Base-by-base conservation (phyloP, 2,797 vertebrate genomes). In the Manis crassicaudata region DNA sequence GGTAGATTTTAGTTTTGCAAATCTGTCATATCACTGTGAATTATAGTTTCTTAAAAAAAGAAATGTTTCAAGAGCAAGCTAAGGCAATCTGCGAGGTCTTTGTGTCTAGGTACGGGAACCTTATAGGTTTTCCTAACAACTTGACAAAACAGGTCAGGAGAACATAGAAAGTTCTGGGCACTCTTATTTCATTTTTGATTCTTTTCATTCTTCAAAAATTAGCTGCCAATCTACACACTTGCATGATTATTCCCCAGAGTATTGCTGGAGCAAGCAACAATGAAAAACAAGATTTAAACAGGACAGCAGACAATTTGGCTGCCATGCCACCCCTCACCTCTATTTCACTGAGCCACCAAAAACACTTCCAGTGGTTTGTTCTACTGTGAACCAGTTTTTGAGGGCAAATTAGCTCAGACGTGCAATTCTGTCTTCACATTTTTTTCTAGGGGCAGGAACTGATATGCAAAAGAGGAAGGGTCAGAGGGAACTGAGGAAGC, bases 191-290 rank as follows among this genome's bases (percentile, higher is more conserved):
- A 82, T 92, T 96, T 81, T 85, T 63, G 88, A 85, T 52, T 94
- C 92, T 97, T 95, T 95, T 88, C 97, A 90, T 58, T 90, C 96
- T 92, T 76, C 68, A 95, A 90, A 98, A 97, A 96, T 96, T 95
- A 97, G 91, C 93, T 96, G 90, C 92, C 96, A 92, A 58, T 96
- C 95, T 90, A 75, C 86, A 92, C 70, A 9, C 65, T 79, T 92
- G 94, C 86, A 17, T 50, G 65, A 77, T 92, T 88, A 95, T n/a
- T 60, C 92, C 72, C 58, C 84, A 35, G 96, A 82, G 88, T 35
- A 46, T 6, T n/a, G 72, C 86, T 58, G 75, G 92, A 25, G 2
- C 56, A 79, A 94, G 63, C 56, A 70, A 93, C 88, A 97, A 95
- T 76, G 96, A 56, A 76, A 97, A 94, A 73, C 90, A 92, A 86